Conservation (phyloP, 2,888 invertebrate species). For the Drosophila peninsularis region DNA sequence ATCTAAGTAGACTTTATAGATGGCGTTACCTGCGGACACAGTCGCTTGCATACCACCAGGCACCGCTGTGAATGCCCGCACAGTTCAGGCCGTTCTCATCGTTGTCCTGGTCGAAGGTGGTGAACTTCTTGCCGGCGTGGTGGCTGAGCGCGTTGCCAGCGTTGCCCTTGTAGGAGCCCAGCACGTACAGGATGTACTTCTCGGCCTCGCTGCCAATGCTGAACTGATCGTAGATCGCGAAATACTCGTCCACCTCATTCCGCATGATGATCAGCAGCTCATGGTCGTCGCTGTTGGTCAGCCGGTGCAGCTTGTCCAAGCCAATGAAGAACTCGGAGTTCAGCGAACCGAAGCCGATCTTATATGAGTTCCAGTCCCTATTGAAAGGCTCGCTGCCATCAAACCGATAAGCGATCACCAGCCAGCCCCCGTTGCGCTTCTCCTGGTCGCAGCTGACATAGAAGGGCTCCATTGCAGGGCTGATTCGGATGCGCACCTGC, state of each 20-base stretch:
- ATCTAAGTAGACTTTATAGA: not conserved
- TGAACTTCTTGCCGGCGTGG: slow-evolving; percentile 68
- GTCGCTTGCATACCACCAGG: slow-evolving; percentile 69
- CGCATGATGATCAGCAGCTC: slow-evolving; percentile 55
- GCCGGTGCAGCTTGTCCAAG: slow-evolving; percentile 55
- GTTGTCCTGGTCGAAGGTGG: slow-evolving; percentile 70
- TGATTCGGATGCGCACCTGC: slow-evolving; percentile 44
- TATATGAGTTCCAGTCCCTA: slow-evolving; percentile 56
- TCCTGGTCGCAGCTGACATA: slow-evolving; percentile 63
- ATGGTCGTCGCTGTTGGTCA: slow-evolving; percentile 46
- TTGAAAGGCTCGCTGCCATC: slow-evolving; percentile 61
- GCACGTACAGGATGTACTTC: slow-evolving; percentile 55
- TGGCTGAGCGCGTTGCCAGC: slow-evolving; percentile 62
- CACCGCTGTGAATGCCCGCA: slow-evolving; percentile 59
- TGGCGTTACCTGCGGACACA: slow-evolving; percentile 57
- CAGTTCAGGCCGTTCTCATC: slow-evolving; percentile 69
- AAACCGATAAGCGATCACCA: slow-evolving; percentile 58
- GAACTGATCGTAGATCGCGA: slow-evolving; percentile 61
- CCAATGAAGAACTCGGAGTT: slow-evolving; percentile 68
- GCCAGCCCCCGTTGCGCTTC: slow-evolving; percentile 59
- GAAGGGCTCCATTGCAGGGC: slow-evolving; percentile 44
- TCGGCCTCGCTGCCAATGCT: slow-evolving; percentile 59
- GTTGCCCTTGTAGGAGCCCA: slow-evolving; percentile 58
- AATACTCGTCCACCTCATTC: slow-evolving; percentile 40
- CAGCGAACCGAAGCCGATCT: slow-evolving; percentile 58